Base-by-base conservation (phyloP, 2,113 vertebrate species). In the Nesoenas mayeri region DNA sequence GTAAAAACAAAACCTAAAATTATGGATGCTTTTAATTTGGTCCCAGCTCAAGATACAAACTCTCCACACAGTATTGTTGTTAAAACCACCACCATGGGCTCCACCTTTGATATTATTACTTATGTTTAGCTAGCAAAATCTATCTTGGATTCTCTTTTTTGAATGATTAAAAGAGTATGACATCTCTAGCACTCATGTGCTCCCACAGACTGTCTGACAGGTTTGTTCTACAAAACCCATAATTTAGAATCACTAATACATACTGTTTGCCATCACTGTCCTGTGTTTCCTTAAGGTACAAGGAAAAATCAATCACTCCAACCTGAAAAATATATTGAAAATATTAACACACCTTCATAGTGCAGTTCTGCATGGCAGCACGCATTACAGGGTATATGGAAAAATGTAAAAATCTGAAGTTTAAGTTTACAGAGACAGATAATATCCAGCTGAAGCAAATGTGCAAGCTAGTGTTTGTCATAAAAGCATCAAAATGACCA, bases 291-390 rank as follows among this genome's bases (percentile, higher is more conserved):
- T 99, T 99, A 87, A 99, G 98, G 97, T 99, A 99, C 84, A 99
- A 97, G 31, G 99, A 99, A 96, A 99, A 99, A 95, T 99, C 99
- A 57, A 99, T 99, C 92, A 99, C 98, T 72, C 98, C 99, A 96
- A 99, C 99, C 99, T 99, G 96, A 87, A 97, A 97, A 91, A 88
- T 7, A 61, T 6, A 85, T 82, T 75, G 42, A 79, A 75, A 50
- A 38, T 32, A 69, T 94, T 72, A 90, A 53, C 17, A 66, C 11
- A 48, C 13, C 31, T 81, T 74, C 19, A 78, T n/a, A 82, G 34
- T 36, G 16, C 31, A 88, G 61, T 36, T 91, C 66, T 42, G 31
- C 1, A 0, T 9, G 91, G 60, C 38, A 83, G 24, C 11, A 84
- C 16, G 42, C 28, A 48, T 32, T 64, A 32, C 6, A 54, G 51